phyloP scores from a whole-genome alignment of 1,140 invertebrate genomes.

The Triops cancriformis region DNA sequence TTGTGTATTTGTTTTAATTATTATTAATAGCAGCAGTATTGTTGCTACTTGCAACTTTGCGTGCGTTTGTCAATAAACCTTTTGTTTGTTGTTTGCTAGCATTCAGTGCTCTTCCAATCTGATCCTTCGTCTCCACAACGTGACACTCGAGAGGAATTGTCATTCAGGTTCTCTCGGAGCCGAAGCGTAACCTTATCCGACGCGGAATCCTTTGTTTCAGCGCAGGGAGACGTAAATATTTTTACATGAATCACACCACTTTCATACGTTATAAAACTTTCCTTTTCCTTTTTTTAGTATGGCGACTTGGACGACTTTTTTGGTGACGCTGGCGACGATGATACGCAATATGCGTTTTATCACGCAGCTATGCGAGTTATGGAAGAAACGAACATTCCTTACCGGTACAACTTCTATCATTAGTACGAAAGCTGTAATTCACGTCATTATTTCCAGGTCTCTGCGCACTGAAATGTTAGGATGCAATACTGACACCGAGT shows the following conservation, averaged over 20 bases:
- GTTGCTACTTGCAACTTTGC: background rate
- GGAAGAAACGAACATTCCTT: conserved; percentile 68
- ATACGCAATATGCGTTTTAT: conserved; percentile 68
- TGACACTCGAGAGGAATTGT: conserved; percentile 29
- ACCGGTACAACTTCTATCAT: conserved; percentile 45
- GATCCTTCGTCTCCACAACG: conserved; percentile 36
- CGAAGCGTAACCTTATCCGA: conserved; percentile 52
- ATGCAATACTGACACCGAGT: conserved; percentile 85
- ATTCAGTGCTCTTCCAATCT: conserved; percentile 74
- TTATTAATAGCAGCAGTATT: too few relatives aligned
- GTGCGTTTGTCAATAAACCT: background rate
- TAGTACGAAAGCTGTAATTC: conserved; percentile 24
- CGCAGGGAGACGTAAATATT: conserved; percentile 58
- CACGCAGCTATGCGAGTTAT: conserved; percentile 63
- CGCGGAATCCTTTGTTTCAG: conserved; percentile 87
- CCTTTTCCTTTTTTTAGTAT: conserved; percentile 48
- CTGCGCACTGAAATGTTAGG: conserved; percentile 75
- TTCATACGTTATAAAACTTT: background rate
- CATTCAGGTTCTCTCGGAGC: conserved; percentile 33
- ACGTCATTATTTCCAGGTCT: conserved; percentile 43
- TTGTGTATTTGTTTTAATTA: too few relatives aligned
- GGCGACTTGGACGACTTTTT: conserved; percentile 78
- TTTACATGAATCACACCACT: background rate
- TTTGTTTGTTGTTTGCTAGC: conserved; percentile 40
- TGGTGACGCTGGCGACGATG: conserved; percentile 58